Evolutionary conservation across 1,140 invertebrate genomes (phyloP), one percentile per base, ranked within the genome.

Genomic region (Drosophila saltans): DNA sequence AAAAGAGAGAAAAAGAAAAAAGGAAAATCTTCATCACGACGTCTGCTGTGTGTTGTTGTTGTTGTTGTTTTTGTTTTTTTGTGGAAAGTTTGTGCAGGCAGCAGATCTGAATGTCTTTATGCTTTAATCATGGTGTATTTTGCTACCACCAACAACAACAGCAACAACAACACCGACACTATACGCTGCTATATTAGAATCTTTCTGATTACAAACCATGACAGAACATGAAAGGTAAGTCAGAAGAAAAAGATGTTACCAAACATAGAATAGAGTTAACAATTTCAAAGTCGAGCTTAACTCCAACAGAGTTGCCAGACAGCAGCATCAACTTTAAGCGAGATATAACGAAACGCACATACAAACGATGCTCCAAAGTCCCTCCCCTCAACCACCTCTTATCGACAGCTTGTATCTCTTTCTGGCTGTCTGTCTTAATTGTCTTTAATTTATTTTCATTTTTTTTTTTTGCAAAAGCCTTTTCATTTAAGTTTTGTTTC

Each of bases 201-300:
- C 94, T 95, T 94, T 93, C 93, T 94, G 93, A 94, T 94, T 92
- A 95, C 94, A 93, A 95, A 95, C 93, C 95, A 95, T 95, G 95
- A 95, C 94, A 94, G 95, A 95, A 94, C 94, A 94, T 95, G 95
- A 95, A 94, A 95, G 95, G 95, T 95, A 93, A 95, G 94, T 36
- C 2, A 81, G 0, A 1, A 48, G 8, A 36, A 10, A 21, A 36
- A 36, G 24, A 33, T 16, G 28, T 1, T 7, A 30, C 7, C 30
- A 36, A 24, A 0, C 16, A 48, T 26, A 16, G 11, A 24, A 40
- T 52, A 41, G 8, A 16, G 8, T 36, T 2, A 2, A 43, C 7
- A 73, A 40, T 41, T 69, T 63, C 16, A 41, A 66, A 75, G 58
- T 72, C 40, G 16, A 69, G 71, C 30, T 66, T 66, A 26, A 39